Evolutionary conservation across 2,888 invertebrate species (phyloP).

Genomic region (Fragum fragum): DNA sequence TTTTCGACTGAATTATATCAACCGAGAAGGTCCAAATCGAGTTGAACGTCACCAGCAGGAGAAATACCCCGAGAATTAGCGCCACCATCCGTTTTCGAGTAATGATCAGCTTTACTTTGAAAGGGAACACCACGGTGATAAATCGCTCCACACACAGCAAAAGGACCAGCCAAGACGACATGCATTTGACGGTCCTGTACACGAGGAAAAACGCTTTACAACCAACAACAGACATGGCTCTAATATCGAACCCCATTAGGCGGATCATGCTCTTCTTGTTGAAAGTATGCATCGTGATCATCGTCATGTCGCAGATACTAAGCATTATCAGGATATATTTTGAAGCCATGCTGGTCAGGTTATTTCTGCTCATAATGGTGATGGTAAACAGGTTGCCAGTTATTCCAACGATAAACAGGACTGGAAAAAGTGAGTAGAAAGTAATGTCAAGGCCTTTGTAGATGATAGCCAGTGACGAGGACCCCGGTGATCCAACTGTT

Average conservation of each 20-base stretch:
- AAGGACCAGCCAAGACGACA: conserved; percentile 73
- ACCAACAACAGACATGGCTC: conserved; percentile 54
- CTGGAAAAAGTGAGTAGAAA: conserved; percentile 38
- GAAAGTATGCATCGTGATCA: conserved; percentile 64
- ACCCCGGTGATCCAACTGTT: too few species aligned
- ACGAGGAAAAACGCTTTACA: conserved; percentile 72
- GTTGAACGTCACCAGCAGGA: conserved; percentile 52
- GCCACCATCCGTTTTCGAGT: conserved; percentile 53
- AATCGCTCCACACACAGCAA: conserved; percentile 71
- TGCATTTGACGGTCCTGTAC: conserved; percentile 67
- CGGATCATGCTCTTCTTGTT: conserved; percentile 64
- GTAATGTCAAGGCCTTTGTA: not conserved
- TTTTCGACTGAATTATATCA: conserved; percentile 23
- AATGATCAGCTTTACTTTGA: conserved; percentile 61
- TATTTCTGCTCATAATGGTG: conserved; percentile 53
- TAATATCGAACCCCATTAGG: conserved; percentile 63
- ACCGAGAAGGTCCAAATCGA: conserved; percentile 66
- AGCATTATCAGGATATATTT: conserved; percentile 63
- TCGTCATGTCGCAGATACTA: conserved; percentile 65
- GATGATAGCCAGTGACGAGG: too few species aligned
- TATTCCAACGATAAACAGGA: conserved; percentile 61
- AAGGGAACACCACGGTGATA: conserved; percentile 69
- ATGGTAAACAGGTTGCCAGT: conserved; percentile 68
- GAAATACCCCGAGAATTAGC: conserved; percentile 45
- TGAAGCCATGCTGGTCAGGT: conserved; percentile 54